phyloP scores from a whole-genome alignment of 2,888 invertebrate genomes.

The Abscondita cerata region DNA sequence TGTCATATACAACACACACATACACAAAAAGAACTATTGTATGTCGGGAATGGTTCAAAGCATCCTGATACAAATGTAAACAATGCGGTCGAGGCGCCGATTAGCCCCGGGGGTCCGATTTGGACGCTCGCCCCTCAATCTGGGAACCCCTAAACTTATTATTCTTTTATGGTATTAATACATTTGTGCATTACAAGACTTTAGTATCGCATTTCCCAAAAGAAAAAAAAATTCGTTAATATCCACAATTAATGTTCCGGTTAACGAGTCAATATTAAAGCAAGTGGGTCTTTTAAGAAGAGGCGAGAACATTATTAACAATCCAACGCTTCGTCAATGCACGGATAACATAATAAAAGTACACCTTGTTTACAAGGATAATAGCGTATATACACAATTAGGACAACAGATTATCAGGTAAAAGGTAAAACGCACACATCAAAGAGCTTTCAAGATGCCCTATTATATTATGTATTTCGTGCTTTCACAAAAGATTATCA shows the following conservation, averaged over 20 bases:
- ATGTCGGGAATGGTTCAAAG: conserved; percentile 50
- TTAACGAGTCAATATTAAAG: conserved; percentile 13
- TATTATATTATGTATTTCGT: conserved; percentile 10
- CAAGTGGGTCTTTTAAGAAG: conserved; percentile 27
- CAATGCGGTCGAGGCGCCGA: conserved; percentile 56
- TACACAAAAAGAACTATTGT: conserved; percentile 51
- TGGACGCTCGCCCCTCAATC: conserved; percentile 32
- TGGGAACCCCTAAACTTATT: conserved; percentile 50
- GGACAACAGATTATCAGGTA: conserved; percentile 34
- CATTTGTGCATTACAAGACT: neutral
- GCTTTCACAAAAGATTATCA: conserved; percentile 16
- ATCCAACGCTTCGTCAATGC: conserved; percentile 34
- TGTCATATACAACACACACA: conserved; percentile 50
- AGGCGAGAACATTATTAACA: conserved; percentile 43
- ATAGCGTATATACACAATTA: conserved; percentile 26
- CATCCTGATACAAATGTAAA: conserved; percentile 53
- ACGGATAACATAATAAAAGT: conserved; percentile 11
- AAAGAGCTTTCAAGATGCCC: conserved; percentile 13
- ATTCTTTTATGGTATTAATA: conserved; percentile 49
- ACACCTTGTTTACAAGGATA: conserved; percentile 34
- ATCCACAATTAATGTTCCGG: neutral
- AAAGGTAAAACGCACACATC: conserved; percentile 19
- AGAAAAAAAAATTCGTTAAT: neutral
- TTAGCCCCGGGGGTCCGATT: conserved; percentile 52
- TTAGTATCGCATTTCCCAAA: neutral